These are phyloP conservation scores for Apodemus agrarius DNA, from an alignment of 2,797 vertebrate genomes.

Conservation along the genomic window DNA sequence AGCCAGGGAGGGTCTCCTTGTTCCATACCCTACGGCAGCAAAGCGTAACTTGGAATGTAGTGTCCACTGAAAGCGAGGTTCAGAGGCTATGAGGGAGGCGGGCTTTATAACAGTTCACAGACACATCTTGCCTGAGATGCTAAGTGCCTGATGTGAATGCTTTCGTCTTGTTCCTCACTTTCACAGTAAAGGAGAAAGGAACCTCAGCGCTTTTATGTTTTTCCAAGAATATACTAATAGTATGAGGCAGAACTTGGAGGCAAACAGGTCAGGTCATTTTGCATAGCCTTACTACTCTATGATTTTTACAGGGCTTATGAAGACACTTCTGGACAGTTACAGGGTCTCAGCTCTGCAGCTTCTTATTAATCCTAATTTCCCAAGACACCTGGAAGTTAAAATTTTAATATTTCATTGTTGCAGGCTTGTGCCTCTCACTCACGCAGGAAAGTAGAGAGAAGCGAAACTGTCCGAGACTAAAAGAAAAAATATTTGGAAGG, in stretches of 20 bases:
- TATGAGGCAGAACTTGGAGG: neutral
- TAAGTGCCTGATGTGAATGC: neutral
- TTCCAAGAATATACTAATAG: neutral
- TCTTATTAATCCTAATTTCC: conserved; percentile 43
- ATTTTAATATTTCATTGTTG: conserved; percentile 31
- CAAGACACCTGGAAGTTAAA: conserved; percentile 4
- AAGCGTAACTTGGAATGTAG: neutral
- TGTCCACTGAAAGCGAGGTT: neutral
- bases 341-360: neutral
- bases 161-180: neutral
- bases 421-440: conserved; percentile 28
- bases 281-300: neutral
- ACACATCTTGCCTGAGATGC: neutral
- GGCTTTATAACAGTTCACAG: neutral
- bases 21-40: neutral
- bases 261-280: neutral
- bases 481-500: conserved; percentile 48
- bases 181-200: neutral
- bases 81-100: neutral
- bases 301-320: conserved; percentile 1
- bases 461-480: neutral
- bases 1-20: neutral
- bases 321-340: conserved; percentile 10
- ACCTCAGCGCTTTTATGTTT: neutral
- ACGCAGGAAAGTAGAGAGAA: neutral